Conservation (phyloP, 2,113 vertebrate species). For the Bagarius yarrelli region DNA sequence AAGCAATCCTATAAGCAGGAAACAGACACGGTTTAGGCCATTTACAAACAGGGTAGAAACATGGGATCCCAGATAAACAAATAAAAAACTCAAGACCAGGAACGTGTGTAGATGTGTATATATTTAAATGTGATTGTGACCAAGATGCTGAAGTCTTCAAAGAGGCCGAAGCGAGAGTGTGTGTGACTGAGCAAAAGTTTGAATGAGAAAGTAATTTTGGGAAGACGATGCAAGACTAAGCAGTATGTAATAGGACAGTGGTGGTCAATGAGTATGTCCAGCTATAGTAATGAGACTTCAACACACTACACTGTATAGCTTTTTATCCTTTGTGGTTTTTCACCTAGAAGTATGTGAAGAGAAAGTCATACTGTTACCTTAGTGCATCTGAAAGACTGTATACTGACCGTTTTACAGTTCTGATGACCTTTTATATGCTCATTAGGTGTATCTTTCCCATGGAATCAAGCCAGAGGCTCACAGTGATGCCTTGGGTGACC, state of each 20-base stretch:
- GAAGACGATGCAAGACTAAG: no score
- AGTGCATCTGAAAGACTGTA: slow-evolving; percentile 52
- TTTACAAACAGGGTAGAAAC: no score
- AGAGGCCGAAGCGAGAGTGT: no score
- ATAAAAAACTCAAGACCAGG: no score
- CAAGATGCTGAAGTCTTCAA: no score
- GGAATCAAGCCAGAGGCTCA: slow-evolving; percentile 53
- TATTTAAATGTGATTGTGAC: no score
- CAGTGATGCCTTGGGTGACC: slow-evolving; percentile 52
- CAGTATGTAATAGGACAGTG: background rate
- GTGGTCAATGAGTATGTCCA: background rate
- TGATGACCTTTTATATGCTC: slow-evolving; percentile 49
- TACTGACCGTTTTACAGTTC: slow-evolving; percentile 21
- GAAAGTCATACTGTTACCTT: slow-evolving; percentile 2
- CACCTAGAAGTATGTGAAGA: slow-evolving; percentile 20
- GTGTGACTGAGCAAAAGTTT: no score
- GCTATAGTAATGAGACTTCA: background rate
- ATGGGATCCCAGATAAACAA: no score
- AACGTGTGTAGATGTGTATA: no score
- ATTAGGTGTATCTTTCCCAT: slow-evolving; percentile 62
- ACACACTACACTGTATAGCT: slow-evolving; percentile 18
- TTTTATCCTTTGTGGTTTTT: slow-evolving; percentile 20
- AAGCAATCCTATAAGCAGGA: no score
- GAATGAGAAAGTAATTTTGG: no score
- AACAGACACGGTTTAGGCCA: no score